These are phyloP conservation scores for Paratrypauchen microcephalus DNA, from an alignment of 2,797 vertebrate species.

Conservation along the genomic window DNA sequence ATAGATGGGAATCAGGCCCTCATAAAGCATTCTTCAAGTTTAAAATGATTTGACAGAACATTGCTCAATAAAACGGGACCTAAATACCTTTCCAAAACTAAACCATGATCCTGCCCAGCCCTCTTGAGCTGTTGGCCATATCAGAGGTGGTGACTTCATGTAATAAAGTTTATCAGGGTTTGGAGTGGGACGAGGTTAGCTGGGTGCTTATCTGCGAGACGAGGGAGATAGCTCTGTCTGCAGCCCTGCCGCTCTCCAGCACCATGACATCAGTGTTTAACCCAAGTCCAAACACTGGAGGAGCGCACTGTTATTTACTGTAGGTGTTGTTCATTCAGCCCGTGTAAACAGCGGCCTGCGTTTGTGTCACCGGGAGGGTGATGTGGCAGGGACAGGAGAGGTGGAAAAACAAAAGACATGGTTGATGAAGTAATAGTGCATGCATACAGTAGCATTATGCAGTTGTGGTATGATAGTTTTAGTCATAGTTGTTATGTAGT, in stretches of 20 bases:
- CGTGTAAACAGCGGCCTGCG: constrained; percentile 25
- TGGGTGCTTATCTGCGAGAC: constrained; percentile 37
- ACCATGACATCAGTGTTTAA: constrained; percentile 46
- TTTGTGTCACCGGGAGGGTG: constrained; percentile 3
- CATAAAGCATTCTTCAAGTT: neutral
- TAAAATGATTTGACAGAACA: neutral
- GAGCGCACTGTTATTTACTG: constrained; percentile 22
- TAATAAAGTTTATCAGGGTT: constrained; percentile 56
- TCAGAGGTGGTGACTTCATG: constrained; percentile 60
- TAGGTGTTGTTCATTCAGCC: constrained; percentile 44
- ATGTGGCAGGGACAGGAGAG: constrained; percentile 10
- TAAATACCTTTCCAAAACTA: neutral
- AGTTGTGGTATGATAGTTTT: neutral
- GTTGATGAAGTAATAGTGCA: neutral
- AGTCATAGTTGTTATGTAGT: neutral
- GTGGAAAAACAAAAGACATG: neutral
- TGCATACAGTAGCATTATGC: too few species aligned
- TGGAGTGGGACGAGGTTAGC: constrained; percentile 12
- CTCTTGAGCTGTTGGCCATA: constrained; percentile 26
- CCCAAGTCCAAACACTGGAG: constrained; percentile 29
- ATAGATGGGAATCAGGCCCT: too few species aligned
- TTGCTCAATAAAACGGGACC: too few species aligned
- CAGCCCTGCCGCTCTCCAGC: constrained; percentile 26
- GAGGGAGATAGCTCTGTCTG: constrained; percentile 37
- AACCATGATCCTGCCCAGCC: constrained; percentile 3